Percentiles rank a stretch among this genome's conserved stretches.
phyloP scores from a whole-genome alignment of 1,140 invertebrate species.

The Diachasma alloeum region DNA sequence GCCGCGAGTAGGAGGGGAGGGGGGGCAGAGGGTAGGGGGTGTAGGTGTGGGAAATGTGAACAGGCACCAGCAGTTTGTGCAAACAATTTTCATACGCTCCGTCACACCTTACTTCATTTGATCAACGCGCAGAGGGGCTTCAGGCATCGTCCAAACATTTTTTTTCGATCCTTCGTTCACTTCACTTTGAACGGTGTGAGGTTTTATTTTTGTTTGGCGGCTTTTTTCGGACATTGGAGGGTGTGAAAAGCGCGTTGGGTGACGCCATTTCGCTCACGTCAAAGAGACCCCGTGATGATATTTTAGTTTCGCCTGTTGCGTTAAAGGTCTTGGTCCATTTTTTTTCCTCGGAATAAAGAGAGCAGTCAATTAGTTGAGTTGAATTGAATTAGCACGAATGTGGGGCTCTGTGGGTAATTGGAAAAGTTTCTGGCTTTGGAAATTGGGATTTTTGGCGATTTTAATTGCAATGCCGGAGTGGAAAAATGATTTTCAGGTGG shows the following conservation, averaged over 20 bases:
- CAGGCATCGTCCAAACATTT: neutral
- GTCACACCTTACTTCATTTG: constrained; percentile 24
- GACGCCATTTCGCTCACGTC: neutral
- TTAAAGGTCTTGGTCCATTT: neutral
- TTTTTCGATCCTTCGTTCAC: neutral
- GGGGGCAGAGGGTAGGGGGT: neutral
- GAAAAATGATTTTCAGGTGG: neutral
- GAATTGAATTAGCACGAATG: neutral
- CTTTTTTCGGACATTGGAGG: neutral
- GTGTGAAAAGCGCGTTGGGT: neutral
- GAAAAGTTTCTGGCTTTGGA: neutral
- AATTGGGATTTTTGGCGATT: neutral
- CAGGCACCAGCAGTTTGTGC: constrained; percentile 15
- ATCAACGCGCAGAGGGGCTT: neutral
- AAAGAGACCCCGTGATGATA: neutral
- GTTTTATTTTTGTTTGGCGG: neutral
- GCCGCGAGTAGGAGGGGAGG: neutral
- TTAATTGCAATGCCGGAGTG: neutral
- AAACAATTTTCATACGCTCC: constrained; percentile 29
- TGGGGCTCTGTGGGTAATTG: neutral
- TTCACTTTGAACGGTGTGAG: neutral
- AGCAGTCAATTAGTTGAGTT: neutral
- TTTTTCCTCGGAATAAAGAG: neutral
- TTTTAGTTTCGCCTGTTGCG: constrained; percentile 11
- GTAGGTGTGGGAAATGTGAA: neutral